Percentiles rank a stretch among this genome's conserved stretches.
These are phyloP conservation scores for Rhamnusium bicolor DNA, from an alignment of 2,888 invertebrate genomes.

Conservation along the genomic window DNA sequence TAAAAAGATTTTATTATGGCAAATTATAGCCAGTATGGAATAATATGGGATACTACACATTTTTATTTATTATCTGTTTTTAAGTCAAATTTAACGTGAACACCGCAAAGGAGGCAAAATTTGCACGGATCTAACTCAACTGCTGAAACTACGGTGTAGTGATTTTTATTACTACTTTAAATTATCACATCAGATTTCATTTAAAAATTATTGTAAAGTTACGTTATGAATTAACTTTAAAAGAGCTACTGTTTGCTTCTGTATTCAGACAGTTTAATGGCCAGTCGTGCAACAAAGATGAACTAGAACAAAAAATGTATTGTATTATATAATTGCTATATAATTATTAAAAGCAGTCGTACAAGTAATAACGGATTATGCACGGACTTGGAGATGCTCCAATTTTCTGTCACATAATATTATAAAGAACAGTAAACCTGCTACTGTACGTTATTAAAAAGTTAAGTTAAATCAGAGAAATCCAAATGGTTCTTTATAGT, in stretches of 20 bases:
- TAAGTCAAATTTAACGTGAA: no score
- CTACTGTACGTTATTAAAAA: not conserved
- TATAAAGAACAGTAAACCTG: not conserved
- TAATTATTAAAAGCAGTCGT: conserved; percentile 12
- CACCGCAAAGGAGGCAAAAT: no score
- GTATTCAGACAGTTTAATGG: not conserved
- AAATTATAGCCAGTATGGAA: no score
- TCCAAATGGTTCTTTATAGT: not conserved
- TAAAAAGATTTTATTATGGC: no score
- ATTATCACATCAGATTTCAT: not conserved
- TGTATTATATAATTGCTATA: conserved; percentile 6
- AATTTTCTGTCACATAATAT: conserved; percentile 15
- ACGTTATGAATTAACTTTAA: not conserved
- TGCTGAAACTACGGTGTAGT: no score
- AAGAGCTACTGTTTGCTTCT: not conserved
- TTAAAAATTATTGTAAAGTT: not conserved
- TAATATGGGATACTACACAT: no score
- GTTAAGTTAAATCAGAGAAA: not conserved
- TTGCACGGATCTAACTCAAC: no score
- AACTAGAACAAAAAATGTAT: conserved; percentile 1
- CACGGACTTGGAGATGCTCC: conserved; percentile 8
- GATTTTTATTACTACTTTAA: no score
- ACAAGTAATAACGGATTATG: conserved; percentile 23
- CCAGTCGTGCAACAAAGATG: conserved; percentile 1
- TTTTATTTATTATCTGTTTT: no score